Base-by-base conservation (phyloP, 2,113 vertebrate species). In the Morone chrysops region DNA sequence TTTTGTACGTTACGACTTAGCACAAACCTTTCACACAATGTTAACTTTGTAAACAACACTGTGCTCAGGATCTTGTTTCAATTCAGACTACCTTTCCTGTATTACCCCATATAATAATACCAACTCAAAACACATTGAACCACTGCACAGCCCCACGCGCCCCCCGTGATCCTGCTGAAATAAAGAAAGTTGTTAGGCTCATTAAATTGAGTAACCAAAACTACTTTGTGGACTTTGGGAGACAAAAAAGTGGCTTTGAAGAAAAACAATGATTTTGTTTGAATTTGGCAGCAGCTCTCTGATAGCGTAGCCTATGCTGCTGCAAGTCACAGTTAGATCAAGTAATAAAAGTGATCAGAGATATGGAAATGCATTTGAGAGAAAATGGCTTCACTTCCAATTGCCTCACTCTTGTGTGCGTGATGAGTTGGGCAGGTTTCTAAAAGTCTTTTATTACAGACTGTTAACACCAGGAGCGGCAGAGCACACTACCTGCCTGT, bases 281-380 rank as follows among this genome's bases (percentile, higher is more conserved):
- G 50, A 76, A 56, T 81, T 85, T 82, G 80, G 77, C 69, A 80
- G 65, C 61, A 41, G 43, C 50, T 59, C 75, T 59, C 56, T 54
- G 41, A 82, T 80, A 70, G 53, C 40, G 56, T 40, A 67, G 73
- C 60, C 72, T 48, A 62, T 14, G 14, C 61, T 6, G 50, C 83
- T 47, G 60, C 48, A 57, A 85, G 71, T 86, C 68, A 57, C 60
- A 78, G 60, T 80, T 62, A 73, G 69, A 76, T 54, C 70, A 67
- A 85, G 71, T 43, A 70, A 78, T 75, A 70, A 63, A 92, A 80
- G 22, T 74, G 75, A 84, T 87, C 57, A 78, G 66, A 76, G 81
- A 31, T 31, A 31, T 31, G 31, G 31, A 4, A 31, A 31, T 16
- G 38, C 17, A 48, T 67, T 70, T 67, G 31, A 70, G 56, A 82